Conservation (phyloP, 2,888 invertebrate genomes). For the Stenichneumon culpator region DNA sequence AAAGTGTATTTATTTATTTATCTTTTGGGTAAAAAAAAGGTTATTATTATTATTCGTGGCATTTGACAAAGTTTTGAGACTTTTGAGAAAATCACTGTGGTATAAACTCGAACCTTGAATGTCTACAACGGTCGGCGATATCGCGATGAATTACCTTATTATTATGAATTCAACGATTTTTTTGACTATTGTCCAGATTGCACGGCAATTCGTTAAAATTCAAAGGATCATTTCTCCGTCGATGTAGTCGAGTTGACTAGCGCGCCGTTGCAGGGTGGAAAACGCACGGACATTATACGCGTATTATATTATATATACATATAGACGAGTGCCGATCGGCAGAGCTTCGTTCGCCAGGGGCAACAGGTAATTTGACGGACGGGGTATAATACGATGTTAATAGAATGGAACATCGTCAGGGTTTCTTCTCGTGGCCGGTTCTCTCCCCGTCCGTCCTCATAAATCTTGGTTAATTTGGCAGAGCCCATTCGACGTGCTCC, state of each 20-base stretch:
- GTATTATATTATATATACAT: constrained; percentile 29
- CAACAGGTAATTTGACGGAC: constrained; percentile 65
- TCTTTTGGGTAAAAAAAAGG: no score
- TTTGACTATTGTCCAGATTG: neutral
- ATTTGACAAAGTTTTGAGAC: no score
- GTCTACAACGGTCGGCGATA: no score
- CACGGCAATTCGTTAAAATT: constrained; percentile 58
- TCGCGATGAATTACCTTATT: no score
- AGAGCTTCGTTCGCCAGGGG: constrained; percentile 51
- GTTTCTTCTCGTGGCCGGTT: constrained; percentile 38
- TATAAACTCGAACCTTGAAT: no score
- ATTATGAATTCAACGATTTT: neutral
- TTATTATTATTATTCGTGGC: no score
- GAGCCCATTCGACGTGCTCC: constrained; percentile 79
- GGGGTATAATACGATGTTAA: constrained; percentile 74
- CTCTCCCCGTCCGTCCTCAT: constrained; percentile 76
- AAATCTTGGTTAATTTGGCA: constrained; percentile 84
- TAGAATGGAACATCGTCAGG: constrained; percentile 81
- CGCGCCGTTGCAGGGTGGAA: constrained; percentile 20
- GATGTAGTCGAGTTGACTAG: neutral
- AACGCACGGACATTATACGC: constrained; percentile 29
- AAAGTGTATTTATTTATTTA: no score
- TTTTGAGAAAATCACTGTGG: no score
- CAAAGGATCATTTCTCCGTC: constrained; percentile 33
- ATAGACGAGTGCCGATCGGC: constrained; percentile 14